Evolutionary conservation across 2,888 invertebrate species (phyloP).

Genomic region (Xestia c-nigrum): DNA sequence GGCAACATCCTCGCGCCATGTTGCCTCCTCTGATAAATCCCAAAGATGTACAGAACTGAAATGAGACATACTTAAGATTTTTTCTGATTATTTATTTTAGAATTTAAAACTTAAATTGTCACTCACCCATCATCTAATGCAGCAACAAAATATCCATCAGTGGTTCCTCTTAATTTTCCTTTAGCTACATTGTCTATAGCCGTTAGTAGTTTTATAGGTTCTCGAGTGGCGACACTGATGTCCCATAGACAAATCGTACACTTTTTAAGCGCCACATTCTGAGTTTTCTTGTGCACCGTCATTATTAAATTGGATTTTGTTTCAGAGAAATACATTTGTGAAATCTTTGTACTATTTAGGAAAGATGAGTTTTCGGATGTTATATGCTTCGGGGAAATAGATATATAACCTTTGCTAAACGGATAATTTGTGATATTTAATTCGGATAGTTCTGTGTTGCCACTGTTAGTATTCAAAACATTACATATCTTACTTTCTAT

Average conservation of each 20-base stretch:
- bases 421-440: slow-evolving; percentile 76
- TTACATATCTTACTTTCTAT: slow-evolving; percentile 77
- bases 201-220: slow-evolving; percentile 81
- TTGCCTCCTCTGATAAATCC: slow-evolving; percentile 84
- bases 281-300: slow-evolving; percentile 77
- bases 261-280: slow-evolving; percentile 67
- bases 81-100: background rate
- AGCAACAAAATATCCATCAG: slow-evolving; percentile 83
- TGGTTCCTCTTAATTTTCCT: slow-evolving; percentile 77
- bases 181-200: slow-evolving; percentile 80
- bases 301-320: slow-evolving; percentile 80
- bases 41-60: slow-evolving; percentile 85
- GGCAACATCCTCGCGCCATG: slow-evolving; percentile 74
- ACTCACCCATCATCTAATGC: slow-evolving; percentile 85
- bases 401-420: slow-evolving; percentile 82
- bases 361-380: slow-evolving; percentile 68
- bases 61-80: slow-evolving; percentile 14
- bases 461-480: slow-evolving; percentile 77
- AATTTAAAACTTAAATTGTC: background rate
- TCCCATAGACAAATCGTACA: slow-evolving; percentile 85
- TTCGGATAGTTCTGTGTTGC: slow-evolving; percentile 72
- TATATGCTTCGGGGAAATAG: slow-evolving; percentile 73
- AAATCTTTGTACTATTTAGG: slow-evolving; percentile 76
- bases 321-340: slow-evolving; percentile 77
- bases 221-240: slow-evolving; percentile 76